phyloP scores from a whole-genome alignment of 2,797 vertebrate species.

The Sebastes nivosus region DNA sequence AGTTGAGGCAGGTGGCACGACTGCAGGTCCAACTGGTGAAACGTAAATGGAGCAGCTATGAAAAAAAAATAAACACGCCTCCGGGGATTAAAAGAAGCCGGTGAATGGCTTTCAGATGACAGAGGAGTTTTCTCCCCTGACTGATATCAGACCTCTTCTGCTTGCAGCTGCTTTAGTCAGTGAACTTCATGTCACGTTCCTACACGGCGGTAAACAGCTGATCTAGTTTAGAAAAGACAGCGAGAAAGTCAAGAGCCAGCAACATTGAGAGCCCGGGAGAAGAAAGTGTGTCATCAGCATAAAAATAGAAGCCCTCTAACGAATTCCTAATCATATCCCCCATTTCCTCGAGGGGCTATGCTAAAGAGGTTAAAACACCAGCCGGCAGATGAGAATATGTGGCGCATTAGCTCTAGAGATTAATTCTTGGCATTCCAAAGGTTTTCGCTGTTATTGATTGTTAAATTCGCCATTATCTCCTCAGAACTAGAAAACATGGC shows the following conservation, averaged over 20 bases:
- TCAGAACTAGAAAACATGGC: slow-evolving; percentile 39
- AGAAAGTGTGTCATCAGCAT: slow-evolving; percentile 88
- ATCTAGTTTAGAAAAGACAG: slow-evolving; percentile 82
- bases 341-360: slow-evolving; percentile 80
- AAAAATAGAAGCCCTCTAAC: slow-evolving; percentile 87
- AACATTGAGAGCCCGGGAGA: slow-evolving; percentile 72
- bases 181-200: slow-evolving; percentile 71
- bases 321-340: slow-evolving; percentile 86
- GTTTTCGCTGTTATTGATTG: slow-evolving; percentile 74
- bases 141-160: slow-evolving; percentile 46
- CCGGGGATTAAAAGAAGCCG: slow-evolving; percentile 13
- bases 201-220: slow-evolving; percentile 79
- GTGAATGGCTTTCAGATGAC: slow-evolving; percentile 58
- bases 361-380: slow-evolving; percentile 84
- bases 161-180: slow-evolving; percentile 69
- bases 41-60: slow-evolving; percentile 18
- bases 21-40: slow-evolving; percentile 28
- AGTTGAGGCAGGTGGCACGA: slow-evolving; percentile 54
- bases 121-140: slow-evolving; percentile 35
- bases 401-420: slow-evolving; percentile 79
- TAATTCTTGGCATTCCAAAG: slow-evolving; percentile 78
- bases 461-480: slow-evolving; percentile 67
- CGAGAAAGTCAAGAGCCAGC: slow-evolving; percentile 81
- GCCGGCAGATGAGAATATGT: slow-evolving; percentile 81
- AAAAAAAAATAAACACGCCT: neutral